Conservation (phyloP, 2,888 invertebrate genomes). For the Dysmachus trigonus region DNA sequence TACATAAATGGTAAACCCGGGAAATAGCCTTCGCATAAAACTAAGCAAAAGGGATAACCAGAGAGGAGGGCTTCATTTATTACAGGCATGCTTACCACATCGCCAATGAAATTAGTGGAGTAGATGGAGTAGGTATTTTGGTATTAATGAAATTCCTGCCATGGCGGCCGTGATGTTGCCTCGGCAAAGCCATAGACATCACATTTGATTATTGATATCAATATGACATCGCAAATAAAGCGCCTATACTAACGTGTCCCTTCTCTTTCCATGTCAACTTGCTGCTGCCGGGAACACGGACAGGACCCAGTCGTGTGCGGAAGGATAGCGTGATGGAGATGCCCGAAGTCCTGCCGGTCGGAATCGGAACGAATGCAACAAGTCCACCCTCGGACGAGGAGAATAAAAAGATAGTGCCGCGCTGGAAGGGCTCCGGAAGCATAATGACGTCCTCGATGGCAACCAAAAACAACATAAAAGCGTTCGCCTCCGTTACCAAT, state of each 20-base stretch:
- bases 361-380: constrained; percentile 65
- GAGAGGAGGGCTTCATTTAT: neutral
- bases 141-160: constrained; percentile 18
- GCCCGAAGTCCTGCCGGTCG: constrained; percentile 62
- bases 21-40: neutral
- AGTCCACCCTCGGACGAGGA: constrained; percentile 70
- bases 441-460: constrained; percentile 46
- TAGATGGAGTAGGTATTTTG: neutral
- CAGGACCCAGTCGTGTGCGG: constrained; percentile 65
- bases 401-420: constrained; percentile 57
- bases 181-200: neutral
- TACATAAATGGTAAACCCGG: neutral
- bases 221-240: neutral
- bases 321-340: constrained; percentile 71
- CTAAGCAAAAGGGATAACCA: neutral
- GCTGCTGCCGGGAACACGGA: neutral
- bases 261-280: constrained; percentile 6
- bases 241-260: neutral
- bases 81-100: constrained; percentile 24
- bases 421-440: constrained; percentile 62
- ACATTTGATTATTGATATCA: constrained; percentile 16
- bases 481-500: constrained; percentile 57
- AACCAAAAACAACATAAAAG: constrained; percentile 6
- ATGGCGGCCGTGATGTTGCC: neutral
- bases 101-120: constrained; percentile 16